These are phyloP conservation scores for Ictidomys tridecemlineatus DNA, from an alignment of 2,113 vertebrate species.

Conservation along the genomic window DNA sequence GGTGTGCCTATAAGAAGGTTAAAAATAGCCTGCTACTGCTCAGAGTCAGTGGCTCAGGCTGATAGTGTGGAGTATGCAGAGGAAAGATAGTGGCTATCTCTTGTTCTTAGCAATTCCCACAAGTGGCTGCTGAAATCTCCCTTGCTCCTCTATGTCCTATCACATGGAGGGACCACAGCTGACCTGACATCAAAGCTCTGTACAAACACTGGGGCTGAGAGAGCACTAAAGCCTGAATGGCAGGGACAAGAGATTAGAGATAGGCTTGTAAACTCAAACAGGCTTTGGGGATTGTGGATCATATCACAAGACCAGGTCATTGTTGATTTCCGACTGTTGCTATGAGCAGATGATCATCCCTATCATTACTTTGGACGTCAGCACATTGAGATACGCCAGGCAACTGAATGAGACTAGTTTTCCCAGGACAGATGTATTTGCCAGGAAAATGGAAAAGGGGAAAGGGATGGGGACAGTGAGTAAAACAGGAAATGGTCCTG, in stretches of 20 bases:
- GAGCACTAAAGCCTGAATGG: neutral
- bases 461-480: neutral
- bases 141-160: neutral
- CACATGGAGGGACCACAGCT: neutral
- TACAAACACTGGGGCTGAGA: neutral
- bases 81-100: constrained; percentile 19
- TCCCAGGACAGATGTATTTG: constrained; percentile 62
- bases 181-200: constrained; percentile 31
- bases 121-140: constrained; percentile 67
- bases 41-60: neutral
- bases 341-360: neutral
- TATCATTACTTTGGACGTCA: neutral
- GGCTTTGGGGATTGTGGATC: neutral
- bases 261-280: neutral
- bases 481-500: constrained; percentile 45
- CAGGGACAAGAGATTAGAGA: neutral
- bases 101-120: neutral
- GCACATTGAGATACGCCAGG: neutral
- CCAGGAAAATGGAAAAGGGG: constrained; percentile 60
- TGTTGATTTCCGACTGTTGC: neutral
- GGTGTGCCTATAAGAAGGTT: neutral
- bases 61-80: neutral
- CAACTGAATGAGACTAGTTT: neutral
- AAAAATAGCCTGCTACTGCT: neutral
- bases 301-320: neutral